Base-by-base conservation (phyloP, 2,113 vertebrate species). In the Grammomys dolichurus region DNA sequence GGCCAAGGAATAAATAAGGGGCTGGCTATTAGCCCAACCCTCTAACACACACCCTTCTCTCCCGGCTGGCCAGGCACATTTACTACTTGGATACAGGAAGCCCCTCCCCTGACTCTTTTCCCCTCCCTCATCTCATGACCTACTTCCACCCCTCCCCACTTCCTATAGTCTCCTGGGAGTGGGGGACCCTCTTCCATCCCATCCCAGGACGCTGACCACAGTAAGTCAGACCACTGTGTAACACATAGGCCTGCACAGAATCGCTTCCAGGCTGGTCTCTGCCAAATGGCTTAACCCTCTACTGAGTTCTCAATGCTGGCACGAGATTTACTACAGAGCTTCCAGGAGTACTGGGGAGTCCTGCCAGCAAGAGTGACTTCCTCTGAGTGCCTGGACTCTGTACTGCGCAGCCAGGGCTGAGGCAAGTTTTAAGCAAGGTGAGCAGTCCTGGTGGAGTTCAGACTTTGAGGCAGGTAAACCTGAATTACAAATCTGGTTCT, bases 71-170 rank as follows among this genome's bases (percentile, higher is more conserved):
- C 28, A 24, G 26, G 65, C 36, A 89, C 56, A 84, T 8, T 28
- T 28, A 7, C 24, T 46, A 9, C 19, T 36, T 22, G 13, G 56
- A 17, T 43, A 69, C 58, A 86, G 31, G 54, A 78, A 63, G 31
- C 28, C 24, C 76, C 26, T 40, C 48, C n/a, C 33, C 10, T 26
- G 40, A 63, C 58, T 31, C 43, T 89, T 67, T 58, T 63, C 72
- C 78, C 91, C 28, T 93, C 46, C 20, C 46, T 31, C 36, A 82
- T 28, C 67, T 54, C 33, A 40, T 51, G 43, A 19, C 63, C 82
- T 93, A 92, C 75, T 93, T 97, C 56, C 36, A 17, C 48, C 46
- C 28, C 9, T 89, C 51, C 20, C 24, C 33, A 93, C 89, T 96
- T 58, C 16, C 95, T 89, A 40, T 58, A 78, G 65, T 40, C 4